These are phyloP conservation scores for Drosophila robusta DNA, from an alignment of 2,888 invertebrate species.

Conservation along the genomic window DNA sequence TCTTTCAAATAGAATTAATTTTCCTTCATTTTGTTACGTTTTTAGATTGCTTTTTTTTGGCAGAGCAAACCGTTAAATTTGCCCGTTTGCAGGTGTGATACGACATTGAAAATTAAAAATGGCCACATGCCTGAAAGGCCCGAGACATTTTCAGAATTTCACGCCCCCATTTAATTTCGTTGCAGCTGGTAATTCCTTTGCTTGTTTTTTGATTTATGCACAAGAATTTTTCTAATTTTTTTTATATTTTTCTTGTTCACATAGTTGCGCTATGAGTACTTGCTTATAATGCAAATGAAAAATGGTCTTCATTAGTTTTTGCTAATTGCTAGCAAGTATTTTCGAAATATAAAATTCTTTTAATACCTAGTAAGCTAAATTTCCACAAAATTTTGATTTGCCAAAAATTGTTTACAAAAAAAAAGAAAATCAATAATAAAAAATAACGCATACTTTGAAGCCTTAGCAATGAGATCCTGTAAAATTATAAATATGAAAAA, in stretches of 20 bases:
- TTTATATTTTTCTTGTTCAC: not conserved
- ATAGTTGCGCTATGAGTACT: conserved; percentile 20
- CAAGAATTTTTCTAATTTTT: conserved; percentile 1
- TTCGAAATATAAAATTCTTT: conserved; percentile 24
- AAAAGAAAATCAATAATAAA: not conserved
- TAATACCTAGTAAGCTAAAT: conserved; percentile 17
- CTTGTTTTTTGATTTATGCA: conserved; percentile 39
- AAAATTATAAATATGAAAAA: too few relatives aligned
- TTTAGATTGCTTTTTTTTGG: conserved; percentile 4
- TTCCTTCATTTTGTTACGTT: not conserved
- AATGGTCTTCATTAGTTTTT: conserved; percentile 47
- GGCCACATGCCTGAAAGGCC: conserved; percentile 25
- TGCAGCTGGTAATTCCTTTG: conserved; percentile 31
- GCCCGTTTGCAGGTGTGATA: conserved; percentile 50
- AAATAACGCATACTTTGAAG: not conserved
- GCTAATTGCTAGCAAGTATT: conserved; percentile 52
- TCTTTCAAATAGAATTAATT: conserved; percentile 8
- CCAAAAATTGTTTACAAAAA: not conserved
- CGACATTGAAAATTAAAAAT: conserved; percentile 34
- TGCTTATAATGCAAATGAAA: conserved; percentile 26
- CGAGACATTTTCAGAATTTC: conserved; percentile 26
- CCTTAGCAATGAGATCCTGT: not conserved
- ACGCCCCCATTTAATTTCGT: conserved; percentile 49
- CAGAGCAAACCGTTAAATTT: conserved; percentile 18
- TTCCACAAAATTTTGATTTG: conserved; percentile 23